Evolutionary conservation across 2,888 invertebrate species (phyloP).

Genomic region (Trichogramma dendrolimi): DNA sequence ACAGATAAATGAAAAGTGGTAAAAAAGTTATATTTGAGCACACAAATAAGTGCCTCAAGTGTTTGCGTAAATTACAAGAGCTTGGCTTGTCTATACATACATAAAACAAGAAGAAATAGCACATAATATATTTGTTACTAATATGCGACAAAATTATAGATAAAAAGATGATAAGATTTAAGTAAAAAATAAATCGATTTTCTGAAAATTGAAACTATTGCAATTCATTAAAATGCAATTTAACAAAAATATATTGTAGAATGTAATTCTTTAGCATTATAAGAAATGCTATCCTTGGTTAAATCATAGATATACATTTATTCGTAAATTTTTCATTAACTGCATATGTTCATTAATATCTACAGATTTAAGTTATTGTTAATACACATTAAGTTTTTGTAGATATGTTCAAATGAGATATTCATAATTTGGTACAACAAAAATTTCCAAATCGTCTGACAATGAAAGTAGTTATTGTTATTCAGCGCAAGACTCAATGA

Average conservation of each 20-base stretch:
- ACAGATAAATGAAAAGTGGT: constrained; percentile 27
- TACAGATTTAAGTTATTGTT: no score
- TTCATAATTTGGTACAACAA: no score
- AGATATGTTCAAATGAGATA: no score
- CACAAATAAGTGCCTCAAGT: constrained; percentile 53
- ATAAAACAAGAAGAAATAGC: constrained; percentile 46
- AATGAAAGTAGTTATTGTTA: no score
- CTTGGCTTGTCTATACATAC: constrained; percentile 53
- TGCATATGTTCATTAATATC: no score
- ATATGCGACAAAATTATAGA: constrained; percentile 46
- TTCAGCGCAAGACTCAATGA: no score
- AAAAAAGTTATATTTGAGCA: constrained; percentile 50
- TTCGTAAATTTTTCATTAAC: no score
- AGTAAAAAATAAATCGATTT: constrained; percentile 44
- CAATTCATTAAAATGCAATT: no score
- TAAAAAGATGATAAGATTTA: constrained; percentile 23
- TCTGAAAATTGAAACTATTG: constrained; percentile 40
- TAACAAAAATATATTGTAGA: constrained; percentile 38
- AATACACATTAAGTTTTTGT: no score
- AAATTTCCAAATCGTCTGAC: no score
- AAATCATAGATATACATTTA: no score
- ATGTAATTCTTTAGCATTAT: constrained; percentile 34
- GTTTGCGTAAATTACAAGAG: constrained; percentile 53
- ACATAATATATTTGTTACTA: constrained; percentile 53
- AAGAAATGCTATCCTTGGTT: constrained; percentile 4